Conservation (phyloP, 2,888 invertebrate species). For the Eubasilissa splendida region DNA sequence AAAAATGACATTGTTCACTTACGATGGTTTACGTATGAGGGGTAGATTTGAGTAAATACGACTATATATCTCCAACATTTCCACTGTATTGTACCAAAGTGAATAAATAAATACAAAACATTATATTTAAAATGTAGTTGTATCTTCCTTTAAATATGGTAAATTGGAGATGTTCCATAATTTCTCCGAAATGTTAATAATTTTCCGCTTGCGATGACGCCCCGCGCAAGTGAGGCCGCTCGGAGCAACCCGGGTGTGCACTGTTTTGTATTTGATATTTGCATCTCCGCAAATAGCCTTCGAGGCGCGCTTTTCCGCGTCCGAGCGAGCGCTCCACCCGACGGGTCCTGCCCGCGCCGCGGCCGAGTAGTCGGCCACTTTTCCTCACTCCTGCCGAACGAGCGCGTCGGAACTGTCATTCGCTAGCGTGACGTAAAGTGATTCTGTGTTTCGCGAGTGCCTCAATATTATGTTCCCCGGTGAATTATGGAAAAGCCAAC, state of each 20-base stretch:
- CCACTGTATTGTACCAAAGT: too few species aligned
- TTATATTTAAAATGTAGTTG: too few species aligned
- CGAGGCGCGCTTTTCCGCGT: constrained; percentile 23
- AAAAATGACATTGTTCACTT: too few species aligned
- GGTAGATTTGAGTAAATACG: too few species aligned
- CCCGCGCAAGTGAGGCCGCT: constrained; percentile 25
- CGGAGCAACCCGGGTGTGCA: constrained; percentile 38
- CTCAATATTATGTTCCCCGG: neutral
- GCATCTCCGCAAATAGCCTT: constrained; percentile 45
- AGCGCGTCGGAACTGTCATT: neutral
- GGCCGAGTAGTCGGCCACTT: neutral
- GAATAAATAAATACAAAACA: too few species aligned
- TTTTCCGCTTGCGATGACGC: neutral
- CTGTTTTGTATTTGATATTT: constrained; percentile 35
- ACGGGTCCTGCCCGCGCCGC: neutral
- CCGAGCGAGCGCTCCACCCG: neutral
- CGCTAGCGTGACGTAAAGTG: neutral
- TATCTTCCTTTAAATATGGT: too few species aligned
- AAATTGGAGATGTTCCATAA: too few species aligned
- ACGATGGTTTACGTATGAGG: too few species aligned
- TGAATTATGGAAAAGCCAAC: constrained; percentile 8
- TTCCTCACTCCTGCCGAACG: neutral
- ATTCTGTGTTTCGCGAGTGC: neutral
- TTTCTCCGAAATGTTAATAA: neutral
- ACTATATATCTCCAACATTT: too few species aligned